Conservation (phyloP, 2,888 invertebrate species). For the Spialia ferax region DNA sequence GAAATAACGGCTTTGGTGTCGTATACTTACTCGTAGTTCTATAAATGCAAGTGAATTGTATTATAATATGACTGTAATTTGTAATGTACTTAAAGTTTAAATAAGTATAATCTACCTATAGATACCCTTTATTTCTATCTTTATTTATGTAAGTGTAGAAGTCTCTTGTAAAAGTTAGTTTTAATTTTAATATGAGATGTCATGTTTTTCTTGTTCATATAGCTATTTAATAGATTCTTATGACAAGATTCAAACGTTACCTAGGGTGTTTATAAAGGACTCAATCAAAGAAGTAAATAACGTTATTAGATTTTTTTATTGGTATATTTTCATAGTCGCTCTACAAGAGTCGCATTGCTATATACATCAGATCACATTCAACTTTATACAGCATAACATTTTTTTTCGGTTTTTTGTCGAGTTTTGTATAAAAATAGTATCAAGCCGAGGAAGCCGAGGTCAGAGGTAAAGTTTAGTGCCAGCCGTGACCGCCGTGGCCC, state of each 20-base stretch:
- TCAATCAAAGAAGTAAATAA: constrained; percentile 47
- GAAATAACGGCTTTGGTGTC: background rate
- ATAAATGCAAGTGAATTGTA: background rate
- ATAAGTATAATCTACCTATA: too few species aligned
- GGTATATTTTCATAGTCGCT: constrained; percentile 73
- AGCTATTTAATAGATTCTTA: too few species aligned
- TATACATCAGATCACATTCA: constrained; percentile 74
- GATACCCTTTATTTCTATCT: too few species aligned
- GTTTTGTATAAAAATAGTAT: constrained; percentile 79
- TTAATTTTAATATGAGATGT: too few species aligned
- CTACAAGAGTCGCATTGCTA: constrained; percentile 77
- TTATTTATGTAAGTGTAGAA: too few species aligned
- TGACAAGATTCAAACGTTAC: too few species aligned
- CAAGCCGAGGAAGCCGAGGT: constrained; percentile 64
- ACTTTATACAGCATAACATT: constrained; percentile 77
- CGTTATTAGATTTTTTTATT: constrained; percentile 78
- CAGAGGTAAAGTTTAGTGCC: constrained; percentile 75
- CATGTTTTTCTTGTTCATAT: too few species aligned
- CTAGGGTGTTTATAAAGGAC: too few species aligned
- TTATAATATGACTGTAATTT: background rate
- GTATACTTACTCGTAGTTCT: too few species aligned
- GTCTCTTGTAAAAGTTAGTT: too few species aligned
- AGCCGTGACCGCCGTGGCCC: constrained; percentile 66
- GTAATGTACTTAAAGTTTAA: background rate
- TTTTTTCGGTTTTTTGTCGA: constrained; percentile 71